Evolutionary conservation across 2,113 vertebrate genomes (phyloP).

Genomic region (Phainopepla nitens): DNA sequence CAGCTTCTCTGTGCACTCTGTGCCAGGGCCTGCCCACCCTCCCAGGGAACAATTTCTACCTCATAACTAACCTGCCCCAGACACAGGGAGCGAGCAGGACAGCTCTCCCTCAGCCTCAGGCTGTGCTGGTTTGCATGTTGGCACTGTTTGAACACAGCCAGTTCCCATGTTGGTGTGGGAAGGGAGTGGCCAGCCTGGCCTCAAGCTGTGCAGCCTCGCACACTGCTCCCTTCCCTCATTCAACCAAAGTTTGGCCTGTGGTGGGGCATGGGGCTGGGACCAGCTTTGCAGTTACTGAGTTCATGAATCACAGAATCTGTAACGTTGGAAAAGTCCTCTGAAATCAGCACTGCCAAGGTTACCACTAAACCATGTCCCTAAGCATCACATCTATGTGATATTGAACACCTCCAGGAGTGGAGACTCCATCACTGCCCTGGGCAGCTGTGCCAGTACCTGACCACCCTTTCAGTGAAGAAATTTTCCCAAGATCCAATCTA

Average conservation of each 20-base stretch:
- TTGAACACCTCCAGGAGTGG: neutral
- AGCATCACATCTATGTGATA: neutral
- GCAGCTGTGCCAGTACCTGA: neutral
- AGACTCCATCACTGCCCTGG: neutral
- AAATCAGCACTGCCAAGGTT: neutral
- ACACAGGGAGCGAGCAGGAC: neutral
- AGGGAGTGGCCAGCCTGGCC: neutral
- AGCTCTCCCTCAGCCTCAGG: neutral
- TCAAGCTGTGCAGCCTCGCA: rapidly evolving
- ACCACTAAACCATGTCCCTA: neutral
- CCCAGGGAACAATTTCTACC: neutral
- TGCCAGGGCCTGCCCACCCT: neutral
- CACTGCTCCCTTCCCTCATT: neutral
- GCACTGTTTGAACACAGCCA: rapidly evolving
- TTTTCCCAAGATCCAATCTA: neutral
- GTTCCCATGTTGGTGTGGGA: neutral
- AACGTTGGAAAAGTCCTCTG: neutral
- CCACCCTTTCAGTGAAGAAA: neutral
- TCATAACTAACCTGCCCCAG: neutral
- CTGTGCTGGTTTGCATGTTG: rapidly evolving
- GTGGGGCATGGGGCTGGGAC: neutral
- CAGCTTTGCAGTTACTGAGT: neutral
- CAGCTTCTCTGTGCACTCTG: neutral
- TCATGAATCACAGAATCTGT: neutral
- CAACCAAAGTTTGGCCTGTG: neutral